Evolutionary conservation across 2,797 vertebrate genomes (phyloP).

Genomic region (Paramormyrops hopkinsi): DNA sequence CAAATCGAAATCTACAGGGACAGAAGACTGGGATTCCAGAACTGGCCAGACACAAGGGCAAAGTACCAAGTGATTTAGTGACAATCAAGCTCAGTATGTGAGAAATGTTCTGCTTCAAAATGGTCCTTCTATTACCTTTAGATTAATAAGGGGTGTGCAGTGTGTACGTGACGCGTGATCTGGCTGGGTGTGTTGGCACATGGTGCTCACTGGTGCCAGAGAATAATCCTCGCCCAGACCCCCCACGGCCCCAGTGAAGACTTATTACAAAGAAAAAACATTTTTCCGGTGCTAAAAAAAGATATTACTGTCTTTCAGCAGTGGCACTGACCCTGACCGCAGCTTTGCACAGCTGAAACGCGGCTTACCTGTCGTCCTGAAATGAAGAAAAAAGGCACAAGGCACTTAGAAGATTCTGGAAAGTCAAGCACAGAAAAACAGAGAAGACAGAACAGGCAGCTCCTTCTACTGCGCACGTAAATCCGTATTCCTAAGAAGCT

Average conservation of each 20-base stretch:
- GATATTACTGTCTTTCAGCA: not conserved
- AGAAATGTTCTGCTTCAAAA: not conserved
- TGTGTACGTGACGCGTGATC: not conserved
- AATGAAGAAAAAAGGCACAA: not conserved
- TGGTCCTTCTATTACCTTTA: not conserved
- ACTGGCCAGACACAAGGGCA: not conserved
- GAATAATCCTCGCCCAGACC: not conserved
- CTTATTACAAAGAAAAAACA: not conserved
- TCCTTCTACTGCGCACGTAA: not conserved
- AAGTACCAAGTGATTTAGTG: not conserved
- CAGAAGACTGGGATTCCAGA: not conserved
- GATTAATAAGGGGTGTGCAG: not conserved
- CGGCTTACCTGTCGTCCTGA: not conserved
- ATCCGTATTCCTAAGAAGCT: not conserved
- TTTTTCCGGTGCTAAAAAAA: not conserved
- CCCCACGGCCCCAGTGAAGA: not conserved
- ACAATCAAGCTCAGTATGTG: not conserved
- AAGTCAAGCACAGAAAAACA: not conserved
- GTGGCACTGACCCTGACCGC: not conserved
- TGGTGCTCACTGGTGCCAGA: too few relatives aligned
- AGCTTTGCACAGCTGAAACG: not conserved
- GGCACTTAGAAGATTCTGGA: not conserved
- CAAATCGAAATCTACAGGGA: not conserved
- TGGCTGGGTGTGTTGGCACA: not conserved
- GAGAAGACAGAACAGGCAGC: not conserved